Evolutionary conservation across 2,888 invertebrate genomes (phyloP), one percentile per base, ranked within the genome.

Genomic region (Cantharis rustica): DNA sequence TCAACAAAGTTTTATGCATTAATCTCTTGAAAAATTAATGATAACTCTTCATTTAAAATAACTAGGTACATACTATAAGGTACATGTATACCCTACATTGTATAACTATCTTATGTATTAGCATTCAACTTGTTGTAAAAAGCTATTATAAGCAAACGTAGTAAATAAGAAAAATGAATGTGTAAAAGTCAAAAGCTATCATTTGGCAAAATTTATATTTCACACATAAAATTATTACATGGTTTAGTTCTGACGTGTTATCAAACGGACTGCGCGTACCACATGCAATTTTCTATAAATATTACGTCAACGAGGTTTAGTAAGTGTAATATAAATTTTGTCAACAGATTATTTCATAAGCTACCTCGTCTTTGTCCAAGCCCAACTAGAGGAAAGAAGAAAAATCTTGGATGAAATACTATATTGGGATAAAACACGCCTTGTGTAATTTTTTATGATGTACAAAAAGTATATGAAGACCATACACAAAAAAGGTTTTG

Each of bases 311-410:
- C 2, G 5, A 11, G 10, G 16, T 16, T 63, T 63, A 63, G 3
- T 64, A 11, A 68, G 26, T 68, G 68, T 3, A 68, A 68, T 76
- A 84, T 84, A 84, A 81, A 79, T 80, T 81, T 80, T 80, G 83
- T 76, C 78, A 74, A 72, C 64, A 62, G 62, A 72, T 78, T 75
- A 68, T 76, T 78, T 75, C 64, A 82, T 84, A 83, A 82, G 83
- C 88, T 93, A 95, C 95, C 95, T 95, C 95, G 92, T 95, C 95
- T 93, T 94, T 94, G 93, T 95, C 95, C 95, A 95, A 94, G 94
- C 94, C 95, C 94, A 95, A 94, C 95, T 95, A 88, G 88, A 88
- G 87, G 86, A 87, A 88, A 88, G 86, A 86, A 86, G 82, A 75
- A 78, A 74, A 77, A 77, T 69, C 71, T 75, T 72, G 72, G 61